Evolutionary conservation across 2,797 vertebrate species (phyloP).

Genomic region (Morus bassanus): DNA sequence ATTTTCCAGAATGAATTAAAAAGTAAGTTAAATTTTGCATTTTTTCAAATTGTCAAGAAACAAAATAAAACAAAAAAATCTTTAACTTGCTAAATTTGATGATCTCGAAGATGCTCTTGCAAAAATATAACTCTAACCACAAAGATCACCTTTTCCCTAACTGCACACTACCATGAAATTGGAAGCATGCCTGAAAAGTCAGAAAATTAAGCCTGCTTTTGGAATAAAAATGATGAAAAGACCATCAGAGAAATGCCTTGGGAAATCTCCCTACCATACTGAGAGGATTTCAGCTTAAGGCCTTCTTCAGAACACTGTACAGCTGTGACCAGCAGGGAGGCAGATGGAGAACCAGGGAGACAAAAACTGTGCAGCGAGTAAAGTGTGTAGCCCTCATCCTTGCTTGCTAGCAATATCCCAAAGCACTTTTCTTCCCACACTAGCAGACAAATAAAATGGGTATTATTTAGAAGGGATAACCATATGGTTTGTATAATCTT

Average conservation of each 20-base stretch:
- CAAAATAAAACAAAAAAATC: background rate
- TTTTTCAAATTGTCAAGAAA: background rate
- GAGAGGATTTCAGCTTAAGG: slow-evolving; percentile 18
- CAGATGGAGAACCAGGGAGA: slow-evolving; percentile 14
- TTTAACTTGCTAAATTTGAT: background rate
- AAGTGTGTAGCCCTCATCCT: background rate
- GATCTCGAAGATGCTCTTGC: background rate
- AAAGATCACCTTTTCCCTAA: slow-evolving; percentile 3
- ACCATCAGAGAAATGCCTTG: background rate
- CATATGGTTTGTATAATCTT: slow-evolving; percentile 25
- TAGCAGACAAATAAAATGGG: slow-evolving; percentile 22
- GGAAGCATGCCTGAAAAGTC: background rate
- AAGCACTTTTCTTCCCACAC: slow-evolving; percentile 24
- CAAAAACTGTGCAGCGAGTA: background rate
- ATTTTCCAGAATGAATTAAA: background rate
- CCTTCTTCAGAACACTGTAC: background rate
- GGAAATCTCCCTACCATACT: background rate
- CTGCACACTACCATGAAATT: background rate
- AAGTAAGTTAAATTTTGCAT: background rate
- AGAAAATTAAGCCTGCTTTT: background rate
- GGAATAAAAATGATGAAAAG: slow-evolving; percentile 10
- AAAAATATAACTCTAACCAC: background rate
- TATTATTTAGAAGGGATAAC: slow-evolving; percentile 13
- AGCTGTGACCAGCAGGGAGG: slow-evolving; percentile 19
- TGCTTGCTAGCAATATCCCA: background rate